Conservation (phyloP, 2,113 vertebrate genomes). For the Sturnira hondurensis region DNA sequence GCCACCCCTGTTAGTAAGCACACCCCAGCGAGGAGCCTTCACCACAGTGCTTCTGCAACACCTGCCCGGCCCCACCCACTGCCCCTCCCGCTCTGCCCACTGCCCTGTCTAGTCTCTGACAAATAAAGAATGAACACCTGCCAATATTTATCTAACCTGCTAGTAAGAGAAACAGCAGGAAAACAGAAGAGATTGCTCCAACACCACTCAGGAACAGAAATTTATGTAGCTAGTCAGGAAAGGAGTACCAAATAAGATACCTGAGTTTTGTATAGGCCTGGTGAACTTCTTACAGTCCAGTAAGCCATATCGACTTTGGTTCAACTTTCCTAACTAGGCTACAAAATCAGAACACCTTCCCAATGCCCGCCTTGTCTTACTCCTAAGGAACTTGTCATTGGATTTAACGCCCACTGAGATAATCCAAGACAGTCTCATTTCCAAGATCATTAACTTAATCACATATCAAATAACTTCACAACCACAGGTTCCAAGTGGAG, state of each 20-base stretch:
- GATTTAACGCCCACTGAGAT: not conserved
- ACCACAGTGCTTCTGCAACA: accelerated
- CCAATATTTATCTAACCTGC: not conserved
- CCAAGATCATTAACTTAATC: not conserved
- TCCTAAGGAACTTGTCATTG: not conserved
- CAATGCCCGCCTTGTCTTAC: not conserved
- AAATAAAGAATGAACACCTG: not conserved
- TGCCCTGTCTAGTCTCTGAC: not conserved
- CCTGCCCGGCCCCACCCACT: not conserved
- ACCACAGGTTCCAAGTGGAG: not conserved
- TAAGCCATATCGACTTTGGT: not conserved
- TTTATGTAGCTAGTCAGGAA: not conserved
- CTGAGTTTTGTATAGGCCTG: not conserved
- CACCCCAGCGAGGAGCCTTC: not conserved
- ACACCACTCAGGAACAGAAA: not conserved
- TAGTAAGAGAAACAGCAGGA: not conserved
- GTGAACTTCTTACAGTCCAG: not conserved
- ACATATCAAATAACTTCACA: not conserved
- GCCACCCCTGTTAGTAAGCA: too few relatives aligned
- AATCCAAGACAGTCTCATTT: not conserved
- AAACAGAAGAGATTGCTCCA: not conserved
- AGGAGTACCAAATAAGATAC: not conserved
- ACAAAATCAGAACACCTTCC: not conserved
- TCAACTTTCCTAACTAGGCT: not conserved
- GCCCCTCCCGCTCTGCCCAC: not conserved